phyloP scores from a whole-genome alignment of 2,888 invertebrate species.

The Mimachlamys varia region DNA sequence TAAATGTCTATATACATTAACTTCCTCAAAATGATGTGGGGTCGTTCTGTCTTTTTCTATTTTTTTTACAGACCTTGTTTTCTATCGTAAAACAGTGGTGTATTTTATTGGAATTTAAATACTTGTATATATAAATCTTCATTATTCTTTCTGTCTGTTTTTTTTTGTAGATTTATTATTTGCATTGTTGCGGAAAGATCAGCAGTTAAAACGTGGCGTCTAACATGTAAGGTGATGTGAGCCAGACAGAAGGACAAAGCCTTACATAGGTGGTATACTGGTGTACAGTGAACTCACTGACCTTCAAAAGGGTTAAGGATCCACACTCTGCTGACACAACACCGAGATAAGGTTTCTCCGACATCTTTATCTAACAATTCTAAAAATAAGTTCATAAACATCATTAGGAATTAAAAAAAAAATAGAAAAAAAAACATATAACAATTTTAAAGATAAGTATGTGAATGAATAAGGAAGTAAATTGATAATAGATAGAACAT shows the following conservation, averaged over 20 bases:
- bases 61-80: not conserved
- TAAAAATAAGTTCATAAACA: no score
- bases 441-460: no score
- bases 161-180: not conserved
- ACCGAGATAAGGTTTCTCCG: no score
- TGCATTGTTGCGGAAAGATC: not conserved
- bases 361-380: no score
- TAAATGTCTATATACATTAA: not conserved
- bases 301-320: not conserved
- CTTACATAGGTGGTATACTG: not conserved
- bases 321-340: no score
- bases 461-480: no score
- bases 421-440: no score
- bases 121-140: not conserved
- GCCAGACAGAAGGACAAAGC: not conserved
- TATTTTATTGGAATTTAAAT: not conserved
- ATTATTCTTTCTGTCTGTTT: not conserved
- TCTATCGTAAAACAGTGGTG: not conserved
- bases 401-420: no score
- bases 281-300: not conserved
- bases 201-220: not conserved
- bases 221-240: not conserved
- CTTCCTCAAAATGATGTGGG: not conserved
- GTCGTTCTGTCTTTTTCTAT: not conserved
- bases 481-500: no score